Base-by-base conservation (phyloP, 2,888 invertebrate species). In the Cataglyphis altisquamis region DNA sequence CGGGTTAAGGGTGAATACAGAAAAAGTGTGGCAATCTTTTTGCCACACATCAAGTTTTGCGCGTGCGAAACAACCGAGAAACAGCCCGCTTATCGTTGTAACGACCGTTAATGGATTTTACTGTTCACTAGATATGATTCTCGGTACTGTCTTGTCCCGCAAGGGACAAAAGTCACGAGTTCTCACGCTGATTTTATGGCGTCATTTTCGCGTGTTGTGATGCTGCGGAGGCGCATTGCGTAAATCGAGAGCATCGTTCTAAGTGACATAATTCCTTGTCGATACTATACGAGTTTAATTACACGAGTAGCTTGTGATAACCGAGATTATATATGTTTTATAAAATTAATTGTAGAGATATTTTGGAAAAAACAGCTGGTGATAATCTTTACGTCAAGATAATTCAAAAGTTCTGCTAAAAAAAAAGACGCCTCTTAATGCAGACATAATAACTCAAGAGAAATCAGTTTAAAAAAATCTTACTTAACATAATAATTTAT, bases 121-220 rank as follows among this genome's bases (percentile, higher is more conserved):
- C 41, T 10, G 21, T 63, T 29, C 41, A n/a, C 62, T 62, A n/a
- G n/a, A 36, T 36, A 8, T 60, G 36, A 75, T 64, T 75, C 74
- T 25, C 25, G 36, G 64, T 64, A 75, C 36, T 48, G 36, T 36
- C 21, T 8, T 45, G n/a, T n/a, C 45, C 32, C 21, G 48, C 10
- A 36, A 64, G 10, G n/a, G 9, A n/a, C 63, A n/a, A 74, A 48
- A 62, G 21, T 21, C 32, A 21, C 32, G 9, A 63, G 63, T 75
- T 75, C 64, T 52, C 64, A 75, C 74, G 74, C 74, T 63, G 45
- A 45, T 63, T 74, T 75, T 48, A 48, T 48, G 15, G 15, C 29
- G 18, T 63, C 21, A 63, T 63, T 74, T 74, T 63, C 15, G 21
- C 32, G 18, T 32, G n/a, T 52, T 52, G 48, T 48, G 52, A 25